phyloP scores from a whole-genome alignment of 2,113 vertebrate species.

The Catharus bicknelli region DNA sequence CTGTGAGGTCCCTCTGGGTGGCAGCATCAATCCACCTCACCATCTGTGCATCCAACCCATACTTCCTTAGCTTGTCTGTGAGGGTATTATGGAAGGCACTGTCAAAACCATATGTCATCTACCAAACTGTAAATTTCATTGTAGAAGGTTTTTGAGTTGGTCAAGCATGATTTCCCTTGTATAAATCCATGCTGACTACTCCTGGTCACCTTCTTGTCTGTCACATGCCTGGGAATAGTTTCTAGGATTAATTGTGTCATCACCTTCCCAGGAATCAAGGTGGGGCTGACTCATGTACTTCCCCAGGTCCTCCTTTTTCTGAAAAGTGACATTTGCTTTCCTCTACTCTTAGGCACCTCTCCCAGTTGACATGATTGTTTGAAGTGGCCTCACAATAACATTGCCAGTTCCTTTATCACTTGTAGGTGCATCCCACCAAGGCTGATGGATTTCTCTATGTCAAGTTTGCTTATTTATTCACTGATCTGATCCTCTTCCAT shows the following conservation, averaged over 20 bases:
- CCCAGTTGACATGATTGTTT: rapidly evolving
- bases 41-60: neutral
- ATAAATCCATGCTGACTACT: neutral
- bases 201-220: neutral
- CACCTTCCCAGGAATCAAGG: neutral
- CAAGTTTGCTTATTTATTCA: neutral
- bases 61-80: neutral
- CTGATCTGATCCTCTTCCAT: neutral
- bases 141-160: neutral
- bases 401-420: neutral
- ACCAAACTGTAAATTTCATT: neutral
- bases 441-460: neutral
- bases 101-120: neutral
- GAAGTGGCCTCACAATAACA: neutral
- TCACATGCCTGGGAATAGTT: neutral
- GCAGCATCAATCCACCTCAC: neutral
- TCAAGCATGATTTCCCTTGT: neutral
- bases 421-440: neutral
- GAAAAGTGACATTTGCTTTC: neutral
- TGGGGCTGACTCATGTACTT: neutral
- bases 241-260: neutral
- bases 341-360: neutral
- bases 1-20: neutral
- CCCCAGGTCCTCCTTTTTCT: neutral
- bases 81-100: neutral